Base-by-base conservation (phyloP, 2,888 invertebrate genomes). In the Scrobipalpa costella region DNA sequence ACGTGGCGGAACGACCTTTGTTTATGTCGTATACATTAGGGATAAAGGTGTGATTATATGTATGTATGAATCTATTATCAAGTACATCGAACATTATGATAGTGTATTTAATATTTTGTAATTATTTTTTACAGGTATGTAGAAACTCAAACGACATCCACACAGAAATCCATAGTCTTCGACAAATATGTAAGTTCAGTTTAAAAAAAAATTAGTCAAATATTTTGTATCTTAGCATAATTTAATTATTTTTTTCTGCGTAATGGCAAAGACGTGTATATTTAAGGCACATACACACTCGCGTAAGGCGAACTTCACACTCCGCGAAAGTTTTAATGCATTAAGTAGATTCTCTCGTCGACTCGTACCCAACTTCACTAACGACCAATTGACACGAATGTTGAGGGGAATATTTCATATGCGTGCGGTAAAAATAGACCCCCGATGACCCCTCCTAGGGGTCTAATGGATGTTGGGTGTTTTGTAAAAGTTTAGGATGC, bases 231-330 rank as follows among this genome's bases (percentile, higher is more conserved):
- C n/a, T 15, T n/a, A 5, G 15, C 15, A 15, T 13, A 55, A 44
- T 34, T 49, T 49, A 60, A 60, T 44, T 33, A 76, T 73, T 80
- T 85, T 84, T 86, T 84, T 84, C 75, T 76, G 78, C 79, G 71
- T 86, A 85, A 88, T 87, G 88, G 78, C 77, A 77, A 82, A 82
- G 73, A 79, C 84, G 66, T 86, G 85, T 86, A 77, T 19, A 40
- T n/a, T n/a, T n/a, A 55, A 15, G 33, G 33, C 34, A 55, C 33
- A n/a, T n/a, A n/a, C 34, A 33, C 74, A 69, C 71, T 76, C 78
- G 68, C 63, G 55, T 55, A 55, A 55, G 75, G 70, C 68, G 67
- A 81, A 85, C 83, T 86, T 83, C 71, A 73, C 73, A 77, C 78
- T 82, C 64, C 67, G 67, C 62, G 70, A 81, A 89, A 88, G 85